Base-by-base conservation (phyloP, 1,140 invertebrate genomes). In the Idris sp. region DNA sequence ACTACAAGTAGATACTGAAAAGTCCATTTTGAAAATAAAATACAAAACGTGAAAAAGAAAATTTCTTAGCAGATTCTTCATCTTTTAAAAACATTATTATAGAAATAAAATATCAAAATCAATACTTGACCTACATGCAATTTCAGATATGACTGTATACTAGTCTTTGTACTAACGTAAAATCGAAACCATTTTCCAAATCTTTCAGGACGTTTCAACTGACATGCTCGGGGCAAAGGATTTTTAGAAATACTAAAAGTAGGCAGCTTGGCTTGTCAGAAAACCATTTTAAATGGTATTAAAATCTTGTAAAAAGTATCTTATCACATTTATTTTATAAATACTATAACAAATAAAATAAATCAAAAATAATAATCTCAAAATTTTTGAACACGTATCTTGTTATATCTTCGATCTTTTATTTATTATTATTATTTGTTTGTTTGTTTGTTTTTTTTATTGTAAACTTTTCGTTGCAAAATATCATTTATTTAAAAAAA, bases 101-200 rank as follows among this genome's bases (percentile, higher is more conserved):
- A 3, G 2, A n/a, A 30, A 33, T 33, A 10, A 36, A 36, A 36
- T 36, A 36, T 38, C 35, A 38, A 38, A 11, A 38, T 38, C 35
- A 11, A 15, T 38, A 3, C 18, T 18, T 38, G 35, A 16, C 35
- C 15, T 38, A 38, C 3, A 38, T 18, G n/a, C 14, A 9, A 38
- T 38, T 38, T 38, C 35, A 38, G 35, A 38, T 18, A 18, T 16
- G 9, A 16, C 35, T 18, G 15, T 41, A 41, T 25, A 18, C 10
- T 26, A 25, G 38, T 6, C 13, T 41, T 11, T 0, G 7, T 10
- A 5, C 2, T 13, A 11, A 10, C 18, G n/a, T 41, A 41, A 41
- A 41, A 14, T 26, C n/a, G n/a, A 13, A 41, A 41, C 11, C 38
- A 6, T 22, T 41, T 41, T 13, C 19, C 38, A 41, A 41, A 41